phyloP scores from a whole-genome alignment of 1,140 invertebrate species.

The Acromyrmex charruanus region DNA sequence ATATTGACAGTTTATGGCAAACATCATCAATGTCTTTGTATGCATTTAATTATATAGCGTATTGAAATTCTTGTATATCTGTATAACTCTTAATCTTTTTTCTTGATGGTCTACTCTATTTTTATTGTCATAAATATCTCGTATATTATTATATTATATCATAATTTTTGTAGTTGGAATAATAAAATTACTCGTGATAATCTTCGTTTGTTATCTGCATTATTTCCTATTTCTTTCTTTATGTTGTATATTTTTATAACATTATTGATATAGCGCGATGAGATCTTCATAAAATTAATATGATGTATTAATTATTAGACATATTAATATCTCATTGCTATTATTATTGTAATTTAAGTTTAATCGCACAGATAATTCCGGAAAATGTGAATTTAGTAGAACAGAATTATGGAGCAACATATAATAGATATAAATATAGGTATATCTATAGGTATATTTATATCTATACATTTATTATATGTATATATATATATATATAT shows the following conservation, averaged over 20 bases:
- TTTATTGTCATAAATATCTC: not conserved
- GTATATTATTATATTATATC: not conserved
- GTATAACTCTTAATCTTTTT: not conserved
- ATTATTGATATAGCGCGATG: not conserved
- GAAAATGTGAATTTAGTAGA: not conserved
- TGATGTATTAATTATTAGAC: not conserved
- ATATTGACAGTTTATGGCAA: slow-evolving; percentile 12
- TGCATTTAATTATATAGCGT: not conserved
- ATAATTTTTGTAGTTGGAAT: not conserved
- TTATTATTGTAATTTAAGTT: not conserved
- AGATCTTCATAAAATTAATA: not conserved
- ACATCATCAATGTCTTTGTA: not conserved
- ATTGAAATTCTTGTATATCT: not conserved
- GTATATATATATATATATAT: no score
- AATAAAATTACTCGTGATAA: not conserved
- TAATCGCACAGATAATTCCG: not conserved
- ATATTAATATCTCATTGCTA: not conserved
- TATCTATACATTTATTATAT: no score
- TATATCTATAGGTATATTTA: no score
- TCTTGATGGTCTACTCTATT: not conserved
- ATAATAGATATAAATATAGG: not conserved
- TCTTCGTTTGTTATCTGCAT: not conserved
- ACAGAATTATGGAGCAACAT: not conserved
- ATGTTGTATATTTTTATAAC: not conserved
- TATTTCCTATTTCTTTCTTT: not conserved